Evolutionary conservation across 2,797 vertebrate species (phyloP).

Genomic region (Ctenochaetus hawaiiensis): DNA sequence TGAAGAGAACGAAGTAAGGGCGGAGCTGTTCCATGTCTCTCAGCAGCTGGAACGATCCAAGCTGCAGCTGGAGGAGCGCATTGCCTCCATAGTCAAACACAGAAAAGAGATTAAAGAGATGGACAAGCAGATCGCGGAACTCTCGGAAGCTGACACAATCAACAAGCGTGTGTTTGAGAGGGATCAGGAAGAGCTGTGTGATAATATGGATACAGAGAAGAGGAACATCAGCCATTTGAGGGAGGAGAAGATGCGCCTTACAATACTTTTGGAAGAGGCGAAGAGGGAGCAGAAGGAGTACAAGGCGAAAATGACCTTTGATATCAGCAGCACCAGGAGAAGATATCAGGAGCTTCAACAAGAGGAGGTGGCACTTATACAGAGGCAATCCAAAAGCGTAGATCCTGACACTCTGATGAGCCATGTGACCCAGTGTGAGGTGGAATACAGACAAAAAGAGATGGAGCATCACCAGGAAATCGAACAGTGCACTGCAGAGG

Average conservation of each 20-base stretch:
- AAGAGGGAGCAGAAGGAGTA: constrained; percentile 64
- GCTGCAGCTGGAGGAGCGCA: constrained; percentile 66
- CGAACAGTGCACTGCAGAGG: constrained; percentile 30
- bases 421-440: constrained; percentile 28
- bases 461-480: constrained; percentile 28
- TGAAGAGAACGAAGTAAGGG: constrained; percentile 59
- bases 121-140: constrained; percentile 67
- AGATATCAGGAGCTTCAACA: constrained; percentile 60
- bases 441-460: constrained; percentile 49
- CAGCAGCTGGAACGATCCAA: constrained; percentile 66
- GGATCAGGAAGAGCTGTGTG: constrained; percentile 54
- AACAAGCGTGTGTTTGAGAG: constrained; percentile 56
- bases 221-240: constrained; percentile 39
- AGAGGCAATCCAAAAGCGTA: constrained; percentile 34
- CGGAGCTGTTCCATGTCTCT: constrained; percentile 42
- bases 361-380: constrained; percentile 64
- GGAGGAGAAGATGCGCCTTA: constrained; percentile 56
- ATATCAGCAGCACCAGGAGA: constrained; percentile 36
- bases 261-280: constrained; percentile 34
- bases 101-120: constrained; percentile 67
- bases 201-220: constrained; percentile 48
- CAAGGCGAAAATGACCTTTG: constrained; percentile 46
- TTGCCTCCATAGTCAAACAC: constrained; percentile 60
- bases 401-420: constrained; percentile 44
- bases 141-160: constrained; percentile 53